These are phyloP conservation scores for Sarcoramphus papa DNA, from an alignment of 2,797 vertebrate species.

Conservation along the genomic window DNA sequence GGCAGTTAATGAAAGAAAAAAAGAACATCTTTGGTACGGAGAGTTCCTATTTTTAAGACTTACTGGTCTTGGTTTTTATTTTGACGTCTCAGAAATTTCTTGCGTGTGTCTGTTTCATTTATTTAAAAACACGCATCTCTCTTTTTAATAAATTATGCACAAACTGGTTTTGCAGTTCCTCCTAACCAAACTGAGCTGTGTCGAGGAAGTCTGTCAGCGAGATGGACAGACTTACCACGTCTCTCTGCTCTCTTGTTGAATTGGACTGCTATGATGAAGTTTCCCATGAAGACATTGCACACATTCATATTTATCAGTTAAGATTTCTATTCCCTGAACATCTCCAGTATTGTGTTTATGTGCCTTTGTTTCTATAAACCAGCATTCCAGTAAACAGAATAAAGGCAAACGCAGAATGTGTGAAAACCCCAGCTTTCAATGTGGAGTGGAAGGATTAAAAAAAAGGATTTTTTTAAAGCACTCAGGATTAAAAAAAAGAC, in stretches of 20 bases:
- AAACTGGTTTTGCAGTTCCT: neutral
- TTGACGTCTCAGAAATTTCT: too few species aligned
- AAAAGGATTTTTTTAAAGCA: neutral
- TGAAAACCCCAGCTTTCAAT: neutral
- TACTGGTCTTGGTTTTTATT: too few species aligned
- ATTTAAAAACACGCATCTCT: neutral
- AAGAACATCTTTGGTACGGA: too few species aligned
- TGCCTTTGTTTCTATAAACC: neutral
- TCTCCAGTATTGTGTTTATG: neutral
- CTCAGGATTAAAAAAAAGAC: neutral
- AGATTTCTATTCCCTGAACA: neutral
- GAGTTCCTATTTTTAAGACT: too few species aligned
- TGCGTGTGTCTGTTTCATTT: neutral
- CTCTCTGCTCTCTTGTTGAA: neutral
- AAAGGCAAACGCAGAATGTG: neutral
- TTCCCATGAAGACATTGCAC: neutral
- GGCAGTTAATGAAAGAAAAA: too few species aligned
- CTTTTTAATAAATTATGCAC: neutral
- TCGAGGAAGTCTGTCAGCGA: neutral
- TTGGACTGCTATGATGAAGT: neutral
- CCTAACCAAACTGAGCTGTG: neutral
- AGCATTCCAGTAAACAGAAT: neutral
- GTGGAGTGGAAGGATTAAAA: neutral
- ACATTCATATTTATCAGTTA: neutral
- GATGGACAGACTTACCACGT: accelerated